These are phyloP conservation scores for Thermophis baileyi DNA, from an alignment of 2,113 vertebrate species.

Conservation along the genomic window DNA sequence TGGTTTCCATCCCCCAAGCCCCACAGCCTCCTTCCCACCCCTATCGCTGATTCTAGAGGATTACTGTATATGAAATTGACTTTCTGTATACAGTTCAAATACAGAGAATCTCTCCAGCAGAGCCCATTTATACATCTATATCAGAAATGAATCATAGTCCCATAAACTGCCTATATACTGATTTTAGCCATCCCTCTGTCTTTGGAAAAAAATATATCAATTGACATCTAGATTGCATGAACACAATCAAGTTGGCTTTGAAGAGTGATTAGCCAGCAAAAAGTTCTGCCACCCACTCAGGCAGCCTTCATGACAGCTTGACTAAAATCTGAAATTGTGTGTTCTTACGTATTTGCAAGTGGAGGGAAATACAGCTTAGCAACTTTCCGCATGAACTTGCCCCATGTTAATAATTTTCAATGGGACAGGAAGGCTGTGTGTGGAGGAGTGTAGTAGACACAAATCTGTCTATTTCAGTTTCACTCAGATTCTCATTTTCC, in stretches of 20 bases:
- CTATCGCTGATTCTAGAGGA: background rate
- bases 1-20: background rate
- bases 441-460: background rate
- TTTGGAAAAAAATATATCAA: background rate
- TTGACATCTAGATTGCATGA: background rate
- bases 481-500: background rate
- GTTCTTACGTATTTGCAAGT: background rate
- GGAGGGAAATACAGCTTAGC: background rate
- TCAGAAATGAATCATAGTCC: background rate
- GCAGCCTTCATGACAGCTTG: background rate
- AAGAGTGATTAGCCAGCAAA: background rate
- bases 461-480: background rate
- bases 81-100: background rate
- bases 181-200: background rate
- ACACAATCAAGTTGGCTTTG: background rate
- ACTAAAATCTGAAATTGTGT: background rate
- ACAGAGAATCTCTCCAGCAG: background rate
- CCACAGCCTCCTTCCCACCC: background rate
- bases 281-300: background rate
- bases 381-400: background rate
- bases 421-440: background rate
- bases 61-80: background rate
- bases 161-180: background rate
- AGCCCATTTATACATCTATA: background rate
- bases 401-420: background rate